These are phyloP conservation scores for Eospalax fontanierii DNA, from an alignment of 2,797 vertebrate genomes.

Conservation along the genomic window DNA sequence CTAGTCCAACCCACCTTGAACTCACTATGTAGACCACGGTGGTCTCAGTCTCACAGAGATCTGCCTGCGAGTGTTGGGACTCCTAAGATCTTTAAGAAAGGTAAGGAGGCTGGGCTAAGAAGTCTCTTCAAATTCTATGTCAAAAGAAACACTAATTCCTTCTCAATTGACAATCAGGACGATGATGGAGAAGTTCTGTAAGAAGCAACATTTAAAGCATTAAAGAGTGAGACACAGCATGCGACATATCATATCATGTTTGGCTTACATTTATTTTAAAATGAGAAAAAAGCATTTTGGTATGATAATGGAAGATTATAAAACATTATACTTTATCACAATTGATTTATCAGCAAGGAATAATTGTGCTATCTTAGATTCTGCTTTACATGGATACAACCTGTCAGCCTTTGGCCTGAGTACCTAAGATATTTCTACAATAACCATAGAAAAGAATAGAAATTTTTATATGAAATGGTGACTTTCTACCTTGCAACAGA, in stretches of 20 bases:
- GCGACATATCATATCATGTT: background rate
- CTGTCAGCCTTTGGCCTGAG: conserved; percentile 10
- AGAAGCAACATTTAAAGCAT: background rate
- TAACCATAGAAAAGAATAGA: background rate
- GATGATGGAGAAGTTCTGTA: background rate
- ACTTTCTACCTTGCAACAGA: conserved; percentile 33
- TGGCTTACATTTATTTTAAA: conserved; percentile 20
- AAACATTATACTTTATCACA: conserved; percentile 17
- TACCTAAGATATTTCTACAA: conserved; percentile 52
- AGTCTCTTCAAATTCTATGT: background rate
- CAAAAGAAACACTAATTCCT: background rate
- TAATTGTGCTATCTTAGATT: conserved; percentile 13
- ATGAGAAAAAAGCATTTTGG: background rate
- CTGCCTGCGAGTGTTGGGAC: too few relatives aligned
- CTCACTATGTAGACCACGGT: too few relatives aligned
- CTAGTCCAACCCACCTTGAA: too few relatives aligned
- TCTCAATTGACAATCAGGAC: background rate
- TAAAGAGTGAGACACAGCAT: background rate
- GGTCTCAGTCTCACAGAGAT: too few relatives aligned
- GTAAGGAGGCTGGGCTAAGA: background rate
- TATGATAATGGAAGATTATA: background rate
- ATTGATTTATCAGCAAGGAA: background rate
- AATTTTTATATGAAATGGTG: background rate
- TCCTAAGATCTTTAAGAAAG: background rate
- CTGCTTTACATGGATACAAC: conserved; percentile 20